phyloP scores from a whole-genome alignment of 64 coral and sea anemone genomes.

The Orbicella faveolata region DNA sequence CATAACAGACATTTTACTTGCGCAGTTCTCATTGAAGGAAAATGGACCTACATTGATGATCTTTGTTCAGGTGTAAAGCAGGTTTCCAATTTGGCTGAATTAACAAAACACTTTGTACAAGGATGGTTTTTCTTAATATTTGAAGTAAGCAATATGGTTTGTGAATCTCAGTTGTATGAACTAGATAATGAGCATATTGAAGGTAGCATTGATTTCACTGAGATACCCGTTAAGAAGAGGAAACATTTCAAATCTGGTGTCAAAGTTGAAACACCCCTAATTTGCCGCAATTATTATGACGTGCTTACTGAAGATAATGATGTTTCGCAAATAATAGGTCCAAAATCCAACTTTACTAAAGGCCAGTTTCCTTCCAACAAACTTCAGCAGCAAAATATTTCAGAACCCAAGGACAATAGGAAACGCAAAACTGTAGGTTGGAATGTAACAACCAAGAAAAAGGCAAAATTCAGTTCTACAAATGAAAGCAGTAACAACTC shows the following conservation, averaged over 20 bases:
- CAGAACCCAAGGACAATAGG: neutral
- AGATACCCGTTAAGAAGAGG: constrained; percentile 4
- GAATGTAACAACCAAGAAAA: constrained; percentile 20
- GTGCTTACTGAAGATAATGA: constrained; percentile 11
- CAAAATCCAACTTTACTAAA: neutral
- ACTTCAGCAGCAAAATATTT: neutral
- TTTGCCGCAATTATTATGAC: neutral
- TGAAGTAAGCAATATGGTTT: constrained; percentile 29
- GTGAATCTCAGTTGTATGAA: constrained; percentile 2
- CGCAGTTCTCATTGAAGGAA: constrained; percentile 31
- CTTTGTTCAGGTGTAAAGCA: constrained; percentile 45
- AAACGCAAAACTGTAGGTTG: neutral
- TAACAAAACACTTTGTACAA: constrained; percentile 4
- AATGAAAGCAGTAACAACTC: neutral
- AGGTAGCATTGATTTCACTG: neutral
- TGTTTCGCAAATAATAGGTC: neutral
- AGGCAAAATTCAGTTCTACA: constrained; percentile 10
- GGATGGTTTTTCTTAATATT: constrained; percentile 24
- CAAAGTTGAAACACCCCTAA: constrained; percentile 2
- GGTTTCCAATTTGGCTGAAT: constrained; percentile 26
- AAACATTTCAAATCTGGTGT: constrained; percentile 2
- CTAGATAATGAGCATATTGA: constrained; percentile 16
- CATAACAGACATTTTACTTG: constrained; percentile 62
- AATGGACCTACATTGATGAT: constrained; percentile 69
- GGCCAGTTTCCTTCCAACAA: neutral